Evolutionary conservation across 2,797 vertebrate species (phyloP).

Genomic region (Onychomys torridus): DNA sequence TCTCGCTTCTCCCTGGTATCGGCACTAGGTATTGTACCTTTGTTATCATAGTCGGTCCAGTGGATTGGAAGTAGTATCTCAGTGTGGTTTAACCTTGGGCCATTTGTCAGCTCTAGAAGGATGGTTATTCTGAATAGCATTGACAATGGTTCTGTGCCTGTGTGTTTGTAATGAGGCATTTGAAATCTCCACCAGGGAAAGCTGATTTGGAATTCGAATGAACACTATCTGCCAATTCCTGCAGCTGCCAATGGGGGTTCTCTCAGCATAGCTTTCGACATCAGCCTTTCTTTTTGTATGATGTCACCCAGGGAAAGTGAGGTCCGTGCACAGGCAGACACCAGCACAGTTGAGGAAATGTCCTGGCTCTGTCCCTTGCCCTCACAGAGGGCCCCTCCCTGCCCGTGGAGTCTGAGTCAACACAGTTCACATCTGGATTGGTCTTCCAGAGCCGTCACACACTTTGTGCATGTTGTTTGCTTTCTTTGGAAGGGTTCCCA

Average conservation of each 20-base stretch:
- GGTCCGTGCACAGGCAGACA: background rate
- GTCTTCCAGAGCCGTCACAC: background rate
- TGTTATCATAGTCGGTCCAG: conserved; percentile 11
- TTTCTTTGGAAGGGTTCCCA: background rate
- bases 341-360: background rate
- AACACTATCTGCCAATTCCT: conserved; percentile 18
- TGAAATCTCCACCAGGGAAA: conserved; percentile 38
- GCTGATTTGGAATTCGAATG: conserved; percentile 39
- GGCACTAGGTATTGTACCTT: background rate
- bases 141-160: background rate
- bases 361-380: background rate
- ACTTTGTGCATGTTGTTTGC: background rate
- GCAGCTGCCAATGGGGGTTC: background rate
- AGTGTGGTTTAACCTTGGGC: conserved; percentile 49
- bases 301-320: background rate
- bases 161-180: conserved; percentile 25
- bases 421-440: background rate
- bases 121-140: background rate
- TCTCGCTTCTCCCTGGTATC: background rate
- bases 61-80: background rate
- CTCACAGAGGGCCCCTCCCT: background rate
- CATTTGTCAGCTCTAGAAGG: conserved; percentile 30
- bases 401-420: background rate
- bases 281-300: conserved; percentile 30
- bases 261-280: background rate